Evolutionary conservation across 2,797 vertebrate genomes (phyloP).

Genomic region (Danio aesculapii): DNA sequence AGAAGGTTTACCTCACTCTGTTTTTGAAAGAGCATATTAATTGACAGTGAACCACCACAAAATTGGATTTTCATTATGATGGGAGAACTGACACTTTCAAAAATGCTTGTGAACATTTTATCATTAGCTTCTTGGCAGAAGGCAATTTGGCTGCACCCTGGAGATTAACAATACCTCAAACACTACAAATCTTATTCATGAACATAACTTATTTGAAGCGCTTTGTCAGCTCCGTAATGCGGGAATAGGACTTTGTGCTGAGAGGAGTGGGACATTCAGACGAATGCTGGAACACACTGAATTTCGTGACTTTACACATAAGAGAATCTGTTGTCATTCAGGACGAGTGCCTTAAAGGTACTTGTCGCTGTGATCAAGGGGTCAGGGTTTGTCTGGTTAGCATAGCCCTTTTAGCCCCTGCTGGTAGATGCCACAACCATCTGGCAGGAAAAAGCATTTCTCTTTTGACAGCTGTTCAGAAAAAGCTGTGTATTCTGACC

Average conservation of each 20-base stretch:
- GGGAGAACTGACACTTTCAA: conserved; percentile 59
- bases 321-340: conserved; percentile 5
- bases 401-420: conserved; percentile 4
- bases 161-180: conserved; percentile 54
- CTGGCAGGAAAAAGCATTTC: background rate
- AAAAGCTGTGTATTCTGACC: background rate
- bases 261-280: conserved; percentile 11
- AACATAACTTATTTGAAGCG: conserved; percentile 31
- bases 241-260: background rate
- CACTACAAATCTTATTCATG: conserved; percentile 27
- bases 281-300: conserved; percentile 9
- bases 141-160: conserved; percentile 38
- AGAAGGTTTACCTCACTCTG: conserved; percentile 46
- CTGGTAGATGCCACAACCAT: conserved; percentile 1
- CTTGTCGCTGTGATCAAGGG: conserved; percentile 20
- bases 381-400: conserved; percentile 2
- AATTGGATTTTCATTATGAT: conserved; percentile 67
- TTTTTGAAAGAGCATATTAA: conserved; percentile 59
- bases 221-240: conserved; percentile 24
- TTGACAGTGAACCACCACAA: conserved; percentile 56
- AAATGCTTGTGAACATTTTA: conserved; percentile 62
- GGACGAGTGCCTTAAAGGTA: conserved; percentile 1
- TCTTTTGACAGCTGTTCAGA: too few species aligned
- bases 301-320: conserved; percentile 2
- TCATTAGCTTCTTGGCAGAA: conserved; percentile 64